These are phyloP conservation scores for Syngnathus rostellatus DNA, from an alignment of 2,797 vertebrate species.

Conservation along the genomic window DNA sequence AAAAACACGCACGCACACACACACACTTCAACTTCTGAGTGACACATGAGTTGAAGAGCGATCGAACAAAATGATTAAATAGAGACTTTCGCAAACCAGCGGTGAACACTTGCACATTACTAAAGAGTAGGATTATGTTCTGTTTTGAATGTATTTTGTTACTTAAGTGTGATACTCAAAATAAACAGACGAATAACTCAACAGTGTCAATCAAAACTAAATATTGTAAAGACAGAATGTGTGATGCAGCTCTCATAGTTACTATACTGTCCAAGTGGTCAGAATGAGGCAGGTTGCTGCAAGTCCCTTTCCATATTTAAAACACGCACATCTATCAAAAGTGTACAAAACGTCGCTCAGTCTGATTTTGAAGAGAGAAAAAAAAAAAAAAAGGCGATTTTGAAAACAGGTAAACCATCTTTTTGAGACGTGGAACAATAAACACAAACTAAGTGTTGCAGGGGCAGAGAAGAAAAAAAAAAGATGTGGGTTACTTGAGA, in stretches of 20 bases:
- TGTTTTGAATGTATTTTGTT: neutral
- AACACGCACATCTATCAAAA: neutral
- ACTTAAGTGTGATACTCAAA: too few species aligned
- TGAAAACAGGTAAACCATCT: constrained; percentile 33
- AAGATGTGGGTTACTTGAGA: constrained; percentile 69
- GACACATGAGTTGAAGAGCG: constrained; percentile 60
- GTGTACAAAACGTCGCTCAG: neutral
- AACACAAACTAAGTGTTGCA: neutral
- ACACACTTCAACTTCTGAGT: constrained; percentile 55
- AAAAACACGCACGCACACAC: neutral
- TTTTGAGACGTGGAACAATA: constrained; percentile 21
- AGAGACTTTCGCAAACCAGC: constrained; percentile 1
- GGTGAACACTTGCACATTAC: neutral
- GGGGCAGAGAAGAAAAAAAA: neutral
- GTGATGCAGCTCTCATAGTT: neutral
- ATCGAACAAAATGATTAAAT: constrained; percentile 18
- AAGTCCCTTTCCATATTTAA: neutral
- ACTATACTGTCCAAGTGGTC: neutral
- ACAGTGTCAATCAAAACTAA: neutral
- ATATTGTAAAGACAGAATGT: neutral
- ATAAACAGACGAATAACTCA: neutral
- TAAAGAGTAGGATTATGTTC: neutral
- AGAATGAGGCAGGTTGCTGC: neutral
- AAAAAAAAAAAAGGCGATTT: constrained; percentile 8
- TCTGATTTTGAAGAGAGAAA: neutral